These are phyloP conservation scores for Chiloscyllium punctatum DNA, from an alignment of 2,797 vertebrate species.

Conservation along the genomic window DNA sequence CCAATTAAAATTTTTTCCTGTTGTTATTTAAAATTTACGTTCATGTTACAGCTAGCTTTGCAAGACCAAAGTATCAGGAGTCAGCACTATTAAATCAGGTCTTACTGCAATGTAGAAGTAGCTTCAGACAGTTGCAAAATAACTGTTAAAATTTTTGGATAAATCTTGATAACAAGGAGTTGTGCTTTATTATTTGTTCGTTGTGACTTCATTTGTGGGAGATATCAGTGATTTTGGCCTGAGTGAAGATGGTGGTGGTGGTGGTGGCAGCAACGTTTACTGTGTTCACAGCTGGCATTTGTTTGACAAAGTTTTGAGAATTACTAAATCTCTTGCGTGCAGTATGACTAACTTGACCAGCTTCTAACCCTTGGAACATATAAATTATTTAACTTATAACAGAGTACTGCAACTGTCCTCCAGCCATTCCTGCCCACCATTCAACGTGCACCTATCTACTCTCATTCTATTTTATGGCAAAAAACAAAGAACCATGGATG, in stretches of 20 bases:
- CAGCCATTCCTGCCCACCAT: no score
- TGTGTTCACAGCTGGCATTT: not conserved
- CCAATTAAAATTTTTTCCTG: not conserved
- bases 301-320: not conserved
- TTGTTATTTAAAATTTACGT: not conserved
- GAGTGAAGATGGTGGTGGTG: not conserved
- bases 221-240: not conserved
- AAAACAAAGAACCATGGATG: no score
- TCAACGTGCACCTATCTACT: no score
- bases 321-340: not conserved
- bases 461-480: no score
- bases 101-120: not conserved
- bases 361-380: not conserved
- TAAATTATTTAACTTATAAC: not conserved
- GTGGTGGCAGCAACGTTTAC: not conserved
- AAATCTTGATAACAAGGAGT: not conserved
- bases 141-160: not conserved
- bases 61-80: not conserved
- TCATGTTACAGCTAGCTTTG: not conserved
- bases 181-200: not conserved
- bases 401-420: no score
- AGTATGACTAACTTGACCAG: not conserved
- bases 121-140: not conserved
- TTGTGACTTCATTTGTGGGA: not conserved
- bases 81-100: not conserved